phyloP scores from a whole-genome alignment of 2,113 vertebrate genomes.

The Poecile atricapillus region DNA sequence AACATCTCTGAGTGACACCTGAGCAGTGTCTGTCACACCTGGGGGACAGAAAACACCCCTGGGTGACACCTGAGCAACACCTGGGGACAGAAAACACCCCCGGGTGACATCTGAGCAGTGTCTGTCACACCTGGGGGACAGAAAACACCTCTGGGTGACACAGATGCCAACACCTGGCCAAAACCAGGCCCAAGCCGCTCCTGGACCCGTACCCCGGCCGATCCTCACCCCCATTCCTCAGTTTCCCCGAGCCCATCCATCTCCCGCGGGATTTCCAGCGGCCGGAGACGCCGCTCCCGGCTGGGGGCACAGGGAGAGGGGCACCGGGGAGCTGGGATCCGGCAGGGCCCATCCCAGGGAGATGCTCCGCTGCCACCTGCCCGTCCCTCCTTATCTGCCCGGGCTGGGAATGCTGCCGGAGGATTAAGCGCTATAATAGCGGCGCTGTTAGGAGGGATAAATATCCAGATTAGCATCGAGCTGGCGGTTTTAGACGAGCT shows the following conservation, averaged over 20 bases:
- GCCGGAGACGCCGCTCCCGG: not conserved
- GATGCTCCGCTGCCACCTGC: slow-evolving; percentile 28
- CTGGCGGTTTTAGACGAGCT: slow-evolving; percentile 26
- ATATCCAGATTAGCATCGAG: slow-evolving; percentile 34
- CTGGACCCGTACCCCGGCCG: not conserved
- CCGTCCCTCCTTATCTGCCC: slow-evolving; percentile 26
- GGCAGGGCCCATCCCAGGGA: not conserved
- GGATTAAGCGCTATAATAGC: slow-evolving; percentile 45
- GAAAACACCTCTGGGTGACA: too few species aligned
- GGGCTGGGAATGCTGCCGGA: slow-evolving; percentile 28
- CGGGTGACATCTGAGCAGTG: too few species aligned
- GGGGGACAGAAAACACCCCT: not conserved
- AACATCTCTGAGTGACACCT: not conserved
- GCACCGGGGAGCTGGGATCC: not conserved
- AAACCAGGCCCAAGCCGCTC: rapidly evolving
- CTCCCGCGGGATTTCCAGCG: not conserved
- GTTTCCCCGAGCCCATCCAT: not conserved
- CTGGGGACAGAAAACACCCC: too few species aligned
- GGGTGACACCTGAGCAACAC: not conserved
- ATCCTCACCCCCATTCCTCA: rapidly evolving
- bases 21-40: slow-evolving; percentile 77
- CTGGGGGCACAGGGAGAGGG: not conserved
- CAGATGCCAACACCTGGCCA: not conserved
- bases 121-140: not conserved
- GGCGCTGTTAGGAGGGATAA: slow-evolving; percentile 41